Evolutionary conservation across 1,140 invertebrate species (phyloP), one percentile per base, ranked within the genome.

Genomic region (Galleria mellonella): DNA sequence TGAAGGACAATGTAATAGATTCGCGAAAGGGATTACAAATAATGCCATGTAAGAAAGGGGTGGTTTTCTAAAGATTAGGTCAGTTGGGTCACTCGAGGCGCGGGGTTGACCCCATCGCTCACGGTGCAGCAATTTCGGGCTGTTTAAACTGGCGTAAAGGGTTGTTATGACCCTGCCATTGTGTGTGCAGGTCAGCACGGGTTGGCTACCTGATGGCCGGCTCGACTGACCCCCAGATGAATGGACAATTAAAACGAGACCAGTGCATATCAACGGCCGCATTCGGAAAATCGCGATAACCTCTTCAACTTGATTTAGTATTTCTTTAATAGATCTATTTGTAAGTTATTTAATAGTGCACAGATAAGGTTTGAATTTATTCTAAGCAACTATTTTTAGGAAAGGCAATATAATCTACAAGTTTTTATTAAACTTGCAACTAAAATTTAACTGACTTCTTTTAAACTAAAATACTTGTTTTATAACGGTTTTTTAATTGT

Each of bases 1-100:
- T 45, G 44, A 55, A 39, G 60, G 39, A 84, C 81, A 84, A 82
- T 72, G 41, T 48, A 74, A 78, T 81, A 76, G 77, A 83, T 84
- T 84, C 78, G 81, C 81, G 62, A 78, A 77, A 79, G 79, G 79
- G 75, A 82, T 76, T 76, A 83, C 81, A 77, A 84, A 84, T 81
- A 81, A 83, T 83, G 68, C 51, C 61, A 71, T 74, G 74, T 81
- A 81, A 79, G 73, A 76, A 83, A 84, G 65, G 81, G 81, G 68
- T 81, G 52, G 66, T 53, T 60, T 74, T 77, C 39, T 67, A 76
- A 69, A 23, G 64, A 51, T 52, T 47, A 56, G 81, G 78, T 81
- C 78, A 83, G 63, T 73, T 47, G 47, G 81, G 78, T 84, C 81
- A 84, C 61, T 70, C 50, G 64, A 43, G 60, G 59, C 59, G 60